Evolutionary conservation across 2,113 vertebrate species (phyloP).

Genomic region (Corythaixoides concolor): DNA sequence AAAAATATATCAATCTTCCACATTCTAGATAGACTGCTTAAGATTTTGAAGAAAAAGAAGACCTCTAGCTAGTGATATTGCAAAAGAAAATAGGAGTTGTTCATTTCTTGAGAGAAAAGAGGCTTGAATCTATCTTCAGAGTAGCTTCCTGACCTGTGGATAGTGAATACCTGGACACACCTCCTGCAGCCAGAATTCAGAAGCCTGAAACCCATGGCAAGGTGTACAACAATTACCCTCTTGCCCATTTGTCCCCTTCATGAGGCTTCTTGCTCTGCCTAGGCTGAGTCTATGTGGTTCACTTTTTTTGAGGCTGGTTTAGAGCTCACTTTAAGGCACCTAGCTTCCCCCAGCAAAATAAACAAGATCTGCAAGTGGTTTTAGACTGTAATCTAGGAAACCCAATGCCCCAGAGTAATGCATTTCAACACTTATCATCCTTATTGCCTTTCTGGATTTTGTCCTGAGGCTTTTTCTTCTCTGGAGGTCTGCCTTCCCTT

Average conservation of each 20-base stretch:
- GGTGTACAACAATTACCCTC: not conserved
- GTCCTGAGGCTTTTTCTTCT: not conserved
- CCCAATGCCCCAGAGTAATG: not conserved
- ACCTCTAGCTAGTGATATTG: rapidly evolving
- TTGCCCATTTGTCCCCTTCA: rapidly evolving
- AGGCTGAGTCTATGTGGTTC: not conserved
- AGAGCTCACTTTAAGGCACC: not conserved
- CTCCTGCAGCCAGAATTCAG: not conserved
- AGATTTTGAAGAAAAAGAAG: not conserved
- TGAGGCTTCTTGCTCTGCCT: not conserved
- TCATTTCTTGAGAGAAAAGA: not conserved
- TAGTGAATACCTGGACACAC: too few relatives aligned
- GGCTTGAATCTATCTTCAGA: not conserved
- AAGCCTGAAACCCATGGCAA: not conserved
- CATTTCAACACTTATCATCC: not conserved
- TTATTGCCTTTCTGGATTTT: not conserved
- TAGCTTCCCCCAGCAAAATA: not conserved
- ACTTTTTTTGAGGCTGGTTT: not conserved
- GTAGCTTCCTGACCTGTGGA: not conserved
- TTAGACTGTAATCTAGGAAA: not conserved
- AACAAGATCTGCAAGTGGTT: not conserved
- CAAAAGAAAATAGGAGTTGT: not conserved
- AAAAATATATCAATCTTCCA: not conserved
- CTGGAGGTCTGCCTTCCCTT: not conserved
- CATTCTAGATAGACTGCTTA: not conserved